Conservation (phyloP, 1,140 invertebrate genomes). For the Belonocnema kinseyi region DNA sequence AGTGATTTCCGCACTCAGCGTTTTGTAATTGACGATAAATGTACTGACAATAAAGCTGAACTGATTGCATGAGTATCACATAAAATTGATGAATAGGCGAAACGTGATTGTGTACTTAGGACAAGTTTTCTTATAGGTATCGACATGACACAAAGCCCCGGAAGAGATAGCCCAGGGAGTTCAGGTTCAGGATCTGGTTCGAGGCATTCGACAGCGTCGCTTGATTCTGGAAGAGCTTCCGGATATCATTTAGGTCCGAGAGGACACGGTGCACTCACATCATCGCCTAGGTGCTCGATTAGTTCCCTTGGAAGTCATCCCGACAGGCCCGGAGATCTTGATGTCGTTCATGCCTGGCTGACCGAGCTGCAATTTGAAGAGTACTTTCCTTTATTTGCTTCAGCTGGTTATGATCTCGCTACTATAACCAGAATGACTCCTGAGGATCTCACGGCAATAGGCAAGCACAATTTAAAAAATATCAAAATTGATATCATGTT, state of each 20-base stretch:
- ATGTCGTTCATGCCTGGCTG: conserved; percentile 96
- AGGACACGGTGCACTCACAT: conserved; percentile 72
- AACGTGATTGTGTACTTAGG: background rate
- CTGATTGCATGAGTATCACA: conserved; percentile 4
- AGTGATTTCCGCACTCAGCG: background rate
- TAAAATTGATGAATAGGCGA: conserved; percentile 10
- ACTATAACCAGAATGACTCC: conserved; percentile 99
- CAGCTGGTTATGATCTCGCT: conserved; percentile 97
- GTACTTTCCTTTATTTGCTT: conserved; percentile 94
- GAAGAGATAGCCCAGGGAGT: conserved; percentile 91
- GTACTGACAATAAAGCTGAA: background rate
- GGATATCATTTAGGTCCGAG: conserved; percentile 78
- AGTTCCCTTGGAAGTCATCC: conserved; percentile 82
- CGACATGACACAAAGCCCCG: conserved; percentile 87
- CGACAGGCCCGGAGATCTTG: conserved; percentile 82
- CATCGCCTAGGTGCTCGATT: conserved; percentile 81
- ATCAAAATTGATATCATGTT: background rate
- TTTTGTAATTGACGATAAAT: background rate
- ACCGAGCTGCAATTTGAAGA: conserved; percentile 96
- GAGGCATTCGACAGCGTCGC: conserved; percentile 92
- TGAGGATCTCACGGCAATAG: conserved; percentile 90
- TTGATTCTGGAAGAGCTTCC: conserved; percentile 94
- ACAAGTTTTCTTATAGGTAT: conserved; percentile 67
- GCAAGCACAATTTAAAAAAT: conserved; percentile 58
- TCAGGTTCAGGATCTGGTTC: conserved; percentile 91